A percentile compares a stretch with the other conserved stretches of the same genome.
Conservation (phyloP, 2,113 vertebrate genomes). For the Perca schrenkii region DNA sequence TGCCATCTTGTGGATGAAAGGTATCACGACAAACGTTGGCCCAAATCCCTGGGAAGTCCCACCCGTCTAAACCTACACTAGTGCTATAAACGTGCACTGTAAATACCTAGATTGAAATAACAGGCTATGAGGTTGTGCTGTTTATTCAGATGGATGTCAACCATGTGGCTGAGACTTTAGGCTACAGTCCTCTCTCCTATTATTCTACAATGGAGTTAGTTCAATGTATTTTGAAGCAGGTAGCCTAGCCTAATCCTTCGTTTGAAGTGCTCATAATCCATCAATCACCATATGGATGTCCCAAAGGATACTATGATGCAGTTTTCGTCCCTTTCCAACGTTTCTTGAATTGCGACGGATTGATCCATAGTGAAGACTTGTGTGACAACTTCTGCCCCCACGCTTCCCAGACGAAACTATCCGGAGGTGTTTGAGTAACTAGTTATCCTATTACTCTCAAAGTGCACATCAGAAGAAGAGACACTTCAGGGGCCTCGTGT, state of each 20-base stretch:
- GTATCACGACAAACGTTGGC: constrained; percentile 31
- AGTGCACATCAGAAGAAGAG: neutral
- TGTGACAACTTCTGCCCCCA: constrained; percentile 16
- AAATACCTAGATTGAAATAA: neutral
- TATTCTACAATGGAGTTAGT: neutral
- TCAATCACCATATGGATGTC: neutral
- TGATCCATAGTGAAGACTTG: constrained; percentile 87
- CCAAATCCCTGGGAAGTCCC: constrained; percentile 17
- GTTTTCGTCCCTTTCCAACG: constrained; percentile 83
- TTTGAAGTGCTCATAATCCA: neutral
- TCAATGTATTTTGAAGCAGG: neutral
- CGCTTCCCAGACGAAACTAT: neutral
- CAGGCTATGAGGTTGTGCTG: too few species aligned
- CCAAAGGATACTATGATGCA: constrained; percentile 92
- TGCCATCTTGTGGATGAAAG: constrained; percentile 63
- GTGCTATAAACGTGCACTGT: neutral
- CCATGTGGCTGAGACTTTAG: neutral
- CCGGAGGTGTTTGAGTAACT: neutral
- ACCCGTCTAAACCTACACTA: constrained; percentile 23
- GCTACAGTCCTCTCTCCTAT: constrained; percentile 14
- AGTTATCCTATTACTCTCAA: neutral
- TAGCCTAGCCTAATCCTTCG: neutral
- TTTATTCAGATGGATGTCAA: neutral
- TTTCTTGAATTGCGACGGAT: constrained; percentile 92
- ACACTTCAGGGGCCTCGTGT: neutral